These are phyloP conservation scores for Silurus asotus DNA, from an alignment of 2,113 vertebrate species.

Conservation along the genomic window DNA sequence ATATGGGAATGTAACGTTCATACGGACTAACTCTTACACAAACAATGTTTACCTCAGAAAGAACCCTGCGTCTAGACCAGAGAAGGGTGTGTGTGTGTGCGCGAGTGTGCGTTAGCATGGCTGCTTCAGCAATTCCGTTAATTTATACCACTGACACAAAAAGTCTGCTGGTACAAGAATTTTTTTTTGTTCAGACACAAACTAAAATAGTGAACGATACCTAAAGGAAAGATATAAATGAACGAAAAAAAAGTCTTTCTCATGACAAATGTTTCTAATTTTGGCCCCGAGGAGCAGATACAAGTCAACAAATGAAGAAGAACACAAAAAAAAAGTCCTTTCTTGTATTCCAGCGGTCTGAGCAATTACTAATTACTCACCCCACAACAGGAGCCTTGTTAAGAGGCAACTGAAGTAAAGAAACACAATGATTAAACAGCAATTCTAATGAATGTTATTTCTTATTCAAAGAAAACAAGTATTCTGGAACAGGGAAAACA, in stretches of 20 bases:
- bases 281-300: conserved; percentile 11
- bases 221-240: background rate
- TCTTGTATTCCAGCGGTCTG: conserved; percentile 59
- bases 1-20: conserved; percentile 34
- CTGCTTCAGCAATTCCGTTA: background rate
- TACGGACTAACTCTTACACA: conserved; percentile 14
- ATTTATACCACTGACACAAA: background rate
- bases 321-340: conserved; percentile 53
- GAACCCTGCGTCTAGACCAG: conserved; percentile 15
- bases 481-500: conserved; percentile 43
- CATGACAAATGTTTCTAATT: background rate
- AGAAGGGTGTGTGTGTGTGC: conserved; percentile 3
- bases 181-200: background rate
- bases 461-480: conserved; percentile 59
- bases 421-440: conserved; percentile 57
- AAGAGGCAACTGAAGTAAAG: conserved; percentile 52
- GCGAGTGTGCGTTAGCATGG: background rate
- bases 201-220: background rate
- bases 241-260: conserved; percentile 12
- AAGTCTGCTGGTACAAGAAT: background rate
- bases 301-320: conserved; percentile 13
- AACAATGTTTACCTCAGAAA: conserved; percentile 20
- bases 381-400: conserved; percentile 54
- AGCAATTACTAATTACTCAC: conserved; percentile 69
- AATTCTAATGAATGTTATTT: conserved; percentile 63